Base-by-base conservation (phyloP, 2,797 vertebrate genomes). In the Alectoris magna region DNA sequence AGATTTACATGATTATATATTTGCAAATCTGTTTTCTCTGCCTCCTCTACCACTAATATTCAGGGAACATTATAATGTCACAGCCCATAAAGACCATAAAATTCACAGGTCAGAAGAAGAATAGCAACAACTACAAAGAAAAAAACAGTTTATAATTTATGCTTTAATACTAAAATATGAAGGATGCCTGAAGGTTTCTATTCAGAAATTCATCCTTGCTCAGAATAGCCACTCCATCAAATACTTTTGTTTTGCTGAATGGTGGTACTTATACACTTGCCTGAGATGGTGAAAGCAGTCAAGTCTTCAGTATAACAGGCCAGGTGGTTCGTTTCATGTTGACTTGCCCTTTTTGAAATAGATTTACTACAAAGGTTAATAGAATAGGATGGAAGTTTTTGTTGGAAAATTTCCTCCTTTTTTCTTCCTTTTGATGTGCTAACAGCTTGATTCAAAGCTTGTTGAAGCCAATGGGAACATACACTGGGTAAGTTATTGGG, bases 21-120 rank as follows among this genome's bases (percentile, higher is more conserved):
- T 55, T 70, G 46, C 60, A 67, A 73, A 77, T 39, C 66, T 87
- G 48, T 88, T 91, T 94, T 74, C 76, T 85, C 63, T 92, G 64
- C 34, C 67, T 63, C 16, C 46, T 64, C 14, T 84, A 53, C 66
- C 46, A 67, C 26, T 49, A 76, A 78, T 12, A 53, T 64, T 67
- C 62, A 66, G 48, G 26, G 27, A 95, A 77, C 29, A 26, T 44
- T 72, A 73, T 6, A 3, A 66, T 86, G 73, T 63, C 81, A 84
- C 48, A 91, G 93, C 73, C 66, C 38, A 70, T 60, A 91, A 79
- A 72, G 8, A 3, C 22, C 59, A 31, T 53, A 75, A 83, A 84
- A 91, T 82, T 78, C 48, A 87, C 44, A 84, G 44, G 39, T 82
- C 38, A 81, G 75, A 91, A 89, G 51, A 75, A 88, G 69, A n/a